Percentiles rank a stretch among this genome's conserved stretches.
phyloP scores from a whole-genome alignment of 2,888 invertebrate genomes.

The Temnothorax ravouxi region DNA sequence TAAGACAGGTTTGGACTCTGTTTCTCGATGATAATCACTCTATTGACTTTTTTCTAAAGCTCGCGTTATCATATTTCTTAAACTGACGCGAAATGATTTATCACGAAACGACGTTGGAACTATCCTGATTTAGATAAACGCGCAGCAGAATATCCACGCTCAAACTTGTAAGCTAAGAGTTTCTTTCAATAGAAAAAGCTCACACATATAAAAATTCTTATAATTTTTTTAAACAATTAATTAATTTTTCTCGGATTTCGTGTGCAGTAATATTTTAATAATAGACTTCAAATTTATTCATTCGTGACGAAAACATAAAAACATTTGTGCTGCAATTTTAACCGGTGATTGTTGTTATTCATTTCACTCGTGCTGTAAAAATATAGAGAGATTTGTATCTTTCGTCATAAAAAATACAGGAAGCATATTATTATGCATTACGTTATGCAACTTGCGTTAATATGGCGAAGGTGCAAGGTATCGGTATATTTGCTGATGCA shows the following conservation, averaged over 20 bases:
- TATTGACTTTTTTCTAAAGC: conserved; percentile 39
- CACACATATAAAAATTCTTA: background rate
- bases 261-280: background rate
- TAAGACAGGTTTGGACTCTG: conserved; percentile 3
- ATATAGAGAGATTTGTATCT: conserved; percentile 2
- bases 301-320: background rate
- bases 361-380: background rate
- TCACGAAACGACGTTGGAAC: background rate
- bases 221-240: background rate
- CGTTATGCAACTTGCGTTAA: conserved; percentile 11
- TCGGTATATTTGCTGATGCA: conserved; percentile 7
- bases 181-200: background rate
- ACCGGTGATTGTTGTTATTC: background rate
- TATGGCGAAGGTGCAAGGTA: conserved; percentile 8
- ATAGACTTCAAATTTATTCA: background rate
- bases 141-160: background rate
- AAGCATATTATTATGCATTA: background rate
- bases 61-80: conserved; percentile 18
- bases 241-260: background rate
- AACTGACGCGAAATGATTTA: background rate
- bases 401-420: conserved; percentile 12
- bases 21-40: conserved; percentile 24
- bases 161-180: background rate
- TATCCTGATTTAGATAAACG: background rate
- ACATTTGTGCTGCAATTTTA: background rate